These are phyloP conservation scores for Forbesichthys papilliferus DNA, from an alignment of 2,113 vertebrate genomes.

Conservation along the genomic window DNA sequence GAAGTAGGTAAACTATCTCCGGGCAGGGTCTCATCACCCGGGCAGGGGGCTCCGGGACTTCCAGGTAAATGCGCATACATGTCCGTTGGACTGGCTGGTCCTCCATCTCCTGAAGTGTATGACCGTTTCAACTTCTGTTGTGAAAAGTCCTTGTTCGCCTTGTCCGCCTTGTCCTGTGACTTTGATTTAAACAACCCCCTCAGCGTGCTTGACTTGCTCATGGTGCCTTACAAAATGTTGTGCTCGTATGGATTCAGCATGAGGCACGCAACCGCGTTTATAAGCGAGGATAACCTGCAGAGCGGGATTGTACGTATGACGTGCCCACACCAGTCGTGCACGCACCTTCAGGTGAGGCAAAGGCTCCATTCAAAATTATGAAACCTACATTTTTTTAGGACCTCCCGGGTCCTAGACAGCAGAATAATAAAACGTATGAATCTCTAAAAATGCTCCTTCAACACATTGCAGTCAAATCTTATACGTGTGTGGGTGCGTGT, in stretches of 20 bases:
- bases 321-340: constrained; percentile 6
- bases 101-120: constrained; percentile 34
- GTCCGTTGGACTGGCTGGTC: neutral
- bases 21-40: constrained; percentile 11
- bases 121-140: neutral
- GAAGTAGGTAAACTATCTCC: neutral
- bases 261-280: neutral
- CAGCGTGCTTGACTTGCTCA: constrained; percentile 61
- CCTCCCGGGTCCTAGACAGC: no score
- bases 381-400: neutral
- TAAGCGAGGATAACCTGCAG: constrained; percentile 35
- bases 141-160: constrained; percentile 35
- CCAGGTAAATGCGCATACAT: neutral
- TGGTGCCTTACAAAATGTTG: constrained; percentile 8
- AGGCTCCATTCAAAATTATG: neutral
- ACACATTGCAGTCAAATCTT: no score
- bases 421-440: no score
- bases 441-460: no score
- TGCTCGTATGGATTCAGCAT: neutral
- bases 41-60: constrained; percentile 19
- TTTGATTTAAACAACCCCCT: constrained; percentile 51
- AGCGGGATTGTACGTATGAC: constrained; percentile 26
- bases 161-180: constrained; percentile 50
- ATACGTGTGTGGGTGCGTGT: neutral
- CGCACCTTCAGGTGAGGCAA: constrained; percentile 19